phyloP scores from a whole-genome alignment of 2,888 invertebrate genomes.

The Nomada fabriciana region DNA sequence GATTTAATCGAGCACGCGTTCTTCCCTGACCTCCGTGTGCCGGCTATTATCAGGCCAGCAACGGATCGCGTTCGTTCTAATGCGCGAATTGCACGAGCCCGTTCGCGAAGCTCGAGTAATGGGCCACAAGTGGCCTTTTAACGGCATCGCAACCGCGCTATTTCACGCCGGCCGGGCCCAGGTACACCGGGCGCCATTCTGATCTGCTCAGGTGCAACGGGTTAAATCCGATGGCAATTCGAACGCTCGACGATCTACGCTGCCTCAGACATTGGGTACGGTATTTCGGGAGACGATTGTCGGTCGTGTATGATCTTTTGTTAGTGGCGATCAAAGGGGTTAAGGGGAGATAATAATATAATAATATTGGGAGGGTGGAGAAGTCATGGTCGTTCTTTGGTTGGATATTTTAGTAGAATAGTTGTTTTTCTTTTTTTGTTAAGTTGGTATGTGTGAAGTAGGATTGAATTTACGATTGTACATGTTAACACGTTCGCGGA shows the following conservation, averaged over 20 bases:
- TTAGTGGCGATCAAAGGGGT: too few species aligned
- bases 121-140: slow-evolving; percentile 69
- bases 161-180: slow-evolving; percentile 64
- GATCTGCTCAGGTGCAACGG: slow-evolving; percentile 42
- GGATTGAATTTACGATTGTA: too few species aligned
- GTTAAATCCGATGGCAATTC: slow-evolving; percentile 36
- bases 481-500: too few species aligned
- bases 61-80: slow-evolving; percentile 72
- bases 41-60: slow-evolving; percentile 50
- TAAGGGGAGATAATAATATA: too few species aligned
- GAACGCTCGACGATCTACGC: background rate
- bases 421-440: too few species aligned
- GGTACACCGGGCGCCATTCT: slow-evolving; percentile 17
- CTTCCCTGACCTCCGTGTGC: slow-evolving; percentile 19
- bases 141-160: slow-evolving; percentile 64
- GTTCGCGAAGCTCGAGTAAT: slow-evolving; percentile 78
- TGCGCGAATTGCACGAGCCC: slow-evolving; percentile 75
- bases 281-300: background rate
- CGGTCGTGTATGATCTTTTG: background rate
- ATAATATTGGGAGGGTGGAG: too few species aligned
- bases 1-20: slow-evolving; percentile 59
- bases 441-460: too few species aligned
- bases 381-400: too few species aligned
- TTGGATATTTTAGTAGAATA: too few species aligned
- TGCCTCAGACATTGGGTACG: background rate